A percentile compares a stretch with the other conserved stretches of the same genome.
phyloP scores from a whole-genome alignment of 2,888 invertebrate genomes.

The Neoascia interrupta region DNA sequence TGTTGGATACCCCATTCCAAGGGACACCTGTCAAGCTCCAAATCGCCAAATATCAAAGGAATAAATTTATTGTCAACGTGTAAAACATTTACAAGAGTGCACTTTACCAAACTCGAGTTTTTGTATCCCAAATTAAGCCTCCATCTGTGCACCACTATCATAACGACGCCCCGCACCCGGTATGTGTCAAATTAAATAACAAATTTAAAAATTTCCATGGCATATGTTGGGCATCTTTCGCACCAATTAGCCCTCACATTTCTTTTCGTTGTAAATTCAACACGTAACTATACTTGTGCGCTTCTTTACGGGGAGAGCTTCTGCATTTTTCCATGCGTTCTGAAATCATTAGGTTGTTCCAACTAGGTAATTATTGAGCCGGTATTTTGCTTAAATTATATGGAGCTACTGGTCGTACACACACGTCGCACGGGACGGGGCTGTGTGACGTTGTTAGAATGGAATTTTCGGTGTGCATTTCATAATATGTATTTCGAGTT shows the following conservation, averaged over 20 bases:
- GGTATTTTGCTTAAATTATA: slow-evolving; percentile 68
- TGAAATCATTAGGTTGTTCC: slow-evolving; percentile 63
- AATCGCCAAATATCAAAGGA: too few relatives aligned
- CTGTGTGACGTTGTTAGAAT: slow-evolving; percentile 55
- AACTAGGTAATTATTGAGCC: slow-evolving; percentile 66
- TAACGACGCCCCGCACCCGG: too few relatives aligned
- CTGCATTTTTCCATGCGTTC: slow-evolving; percentile 63
- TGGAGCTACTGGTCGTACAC: slow-evolving; percentile 62
- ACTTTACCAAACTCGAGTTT: too few relatives aligned
- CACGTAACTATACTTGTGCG: slow-evolving; percentile 20
- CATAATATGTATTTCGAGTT: slow-evolving; percentile 20
- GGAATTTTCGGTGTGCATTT: slow-evolving; percentile 58
- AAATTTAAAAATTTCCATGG: slow-evolving; percentile 38
- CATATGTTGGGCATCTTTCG: slow-evolving; percentile 47
- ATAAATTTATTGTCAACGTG: too few relatives aligned
- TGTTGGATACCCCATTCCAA: too few relatives aligned
- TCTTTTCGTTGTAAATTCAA: slow-evolving; percentile 32
- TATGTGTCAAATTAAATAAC: slow-evolving; percentile 53
- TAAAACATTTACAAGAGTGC: too few relatives aligned
- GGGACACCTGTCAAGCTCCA: too few relatives aligned
- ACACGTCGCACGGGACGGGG: slow-evolving; percentile 42
- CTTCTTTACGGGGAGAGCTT: slow-evolving; percentile 7
- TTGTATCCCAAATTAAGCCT: too few relatives aligned
- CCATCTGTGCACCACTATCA: too few relatives aligned
- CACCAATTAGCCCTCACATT: slow-evolving; percentile 55